These are phyloP conservation scores for Myotis daubentonii DNA, from an alignment of 2,797 vertebrate genomes.

Conservation along the genomic window DNA sequence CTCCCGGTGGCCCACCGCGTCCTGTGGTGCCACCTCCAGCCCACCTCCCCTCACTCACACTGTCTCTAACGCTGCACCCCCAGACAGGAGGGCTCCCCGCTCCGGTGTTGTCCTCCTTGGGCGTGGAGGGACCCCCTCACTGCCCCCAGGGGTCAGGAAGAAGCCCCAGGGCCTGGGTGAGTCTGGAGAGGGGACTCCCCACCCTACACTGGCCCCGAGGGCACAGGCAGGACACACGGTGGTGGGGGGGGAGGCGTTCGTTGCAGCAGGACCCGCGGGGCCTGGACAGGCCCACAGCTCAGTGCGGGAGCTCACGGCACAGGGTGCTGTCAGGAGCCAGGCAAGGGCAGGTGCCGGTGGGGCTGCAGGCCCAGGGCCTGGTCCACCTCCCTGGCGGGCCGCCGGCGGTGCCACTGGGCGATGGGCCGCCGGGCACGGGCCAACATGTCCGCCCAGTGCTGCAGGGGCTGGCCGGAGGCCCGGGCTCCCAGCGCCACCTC, in stretches of 20 bases:
- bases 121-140: not conserved
- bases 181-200: not conserved
- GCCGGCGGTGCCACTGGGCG: constrained; percentile 93
- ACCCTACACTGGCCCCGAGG: accelerated
- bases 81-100: not conserved
- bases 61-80: not conserved
- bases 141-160: not conserved
- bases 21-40: not conserved
- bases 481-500: constrained; percentile 92
- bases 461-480: constrained; percentile 92
- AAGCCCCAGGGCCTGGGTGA: not conserved
- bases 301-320: not conserved
- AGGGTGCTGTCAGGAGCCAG: constrained; percentile 44
- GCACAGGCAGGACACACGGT: accelerated
- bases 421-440: constrained; percentile 91
- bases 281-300: not conserved
- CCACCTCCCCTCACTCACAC: too few relatives aligned
- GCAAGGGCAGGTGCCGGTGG: constrained; percentile 84
- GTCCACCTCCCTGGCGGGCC: constrained; percentile 89
- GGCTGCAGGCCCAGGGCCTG: constrained; percentile 86
- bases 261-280: not conserved
- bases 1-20: accelerated
- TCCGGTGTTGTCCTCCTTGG: accelerated
- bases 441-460: constrained; percentile 96
- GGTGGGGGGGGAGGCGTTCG: not conserved